Percentiles rank a stretch among this genome's conserved stretches.
Evolutionary conservation across 2,797 vertebrate genomes (phyloP).

Genomic region (Oreochromis mossambicus): DNA sequence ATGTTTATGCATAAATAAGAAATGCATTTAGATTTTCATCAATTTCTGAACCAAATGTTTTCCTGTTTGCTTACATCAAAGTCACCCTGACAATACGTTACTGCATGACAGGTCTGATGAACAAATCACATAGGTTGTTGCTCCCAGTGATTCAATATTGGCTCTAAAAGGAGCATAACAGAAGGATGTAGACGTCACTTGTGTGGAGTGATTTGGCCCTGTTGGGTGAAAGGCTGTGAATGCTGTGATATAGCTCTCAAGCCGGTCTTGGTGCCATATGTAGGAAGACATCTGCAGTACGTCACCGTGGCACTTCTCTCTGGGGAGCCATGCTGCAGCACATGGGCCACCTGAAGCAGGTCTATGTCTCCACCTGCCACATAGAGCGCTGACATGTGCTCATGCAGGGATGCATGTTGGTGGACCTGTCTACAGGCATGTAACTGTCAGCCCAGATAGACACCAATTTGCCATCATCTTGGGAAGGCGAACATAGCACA

Average conservation of each 20-base stretch:
- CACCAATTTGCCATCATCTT: constrained; percentile 29
- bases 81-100: neutral
- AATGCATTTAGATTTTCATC: neutral
- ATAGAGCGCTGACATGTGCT: constrained; percentile 29
- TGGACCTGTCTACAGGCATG: constrained; percentile 38
- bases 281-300: constrained; percentile 28
- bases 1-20: neutral
- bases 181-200: constrained; percentile 53
- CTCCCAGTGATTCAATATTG: constrained; percentile 29
- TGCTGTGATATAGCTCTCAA: constrained; percentile 17
- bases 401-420: constrained; percentile 32
- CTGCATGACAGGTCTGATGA: neutral
- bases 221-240: constrained; percentile 36
- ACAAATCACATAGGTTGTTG: constrained; percentile 27
- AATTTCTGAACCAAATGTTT: neutral
- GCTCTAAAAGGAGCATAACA: constrained; percentile 43
- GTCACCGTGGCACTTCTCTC: neutral
- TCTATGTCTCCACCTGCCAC: constrained; percentile 44
- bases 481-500: neutral
- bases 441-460: constrained; percentile 31
- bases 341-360: constrained; percentile 46
- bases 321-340: constrained; percentile 11
- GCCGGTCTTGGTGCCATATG: constrained; percentile 16
- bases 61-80: neutral
- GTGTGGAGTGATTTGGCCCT: constrained; percentile 38